Percentiles rank a stretch among this genome's conserved stretches.
phyloP scores from a whole-genome alignment of 2,888 invertebrate genomes.

The Yponomeuta malinellus region DNA sequence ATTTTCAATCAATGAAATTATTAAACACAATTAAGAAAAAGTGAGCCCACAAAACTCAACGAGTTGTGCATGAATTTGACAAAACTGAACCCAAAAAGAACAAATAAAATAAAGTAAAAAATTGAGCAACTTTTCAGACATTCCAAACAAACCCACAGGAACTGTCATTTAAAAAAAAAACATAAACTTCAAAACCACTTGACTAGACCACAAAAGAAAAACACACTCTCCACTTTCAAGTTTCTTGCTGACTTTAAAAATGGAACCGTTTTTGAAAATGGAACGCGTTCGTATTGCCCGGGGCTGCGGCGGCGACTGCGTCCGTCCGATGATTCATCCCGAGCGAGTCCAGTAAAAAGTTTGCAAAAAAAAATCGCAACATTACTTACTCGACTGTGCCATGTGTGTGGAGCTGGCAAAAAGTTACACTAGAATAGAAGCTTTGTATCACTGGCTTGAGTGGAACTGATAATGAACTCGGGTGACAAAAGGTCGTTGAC shows the following conservation, averaged over 20 bases:
- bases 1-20: too few species aligned
- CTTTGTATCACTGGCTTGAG: too few species aligned
- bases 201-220: neutral
- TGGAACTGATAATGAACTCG: too few species aligned
- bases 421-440: neutral
- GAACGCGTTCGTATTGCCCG: slow-evolving; percentile 34
- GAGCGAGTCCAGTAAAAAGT: slow-evolving; percentile 45
- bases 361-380: slow-evolving; percentile 31
- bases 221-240: neutral
- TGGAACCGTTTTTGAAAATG: slow-evolving; percentile 26
- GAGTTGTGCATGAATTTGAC: too few species aligned
- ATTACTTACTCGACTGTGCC: slow-evolving; percentile 23
- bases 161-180: neutral
- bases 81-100: too few species aligned
- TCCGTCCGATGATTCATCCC: slow-evolving; percentile 55
- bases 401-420: slow-evolving; percentile 1
- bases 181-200: neutral
- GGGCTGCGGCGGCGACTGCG: slow-evolving; percentile 49
- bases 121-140: slow-evolving; percentile 36
- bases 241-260: neutral
- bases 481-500: too few species aligned
- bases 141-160: neutral
- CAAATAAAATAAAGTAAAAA: slow-evolving; percentile 16
- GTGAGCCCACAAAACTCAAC: too few species aligned
- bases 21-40: too few species aligned